Conservation (phyloP, 2,113 vertebrate species). For the Daboia siamensis region DNA sequence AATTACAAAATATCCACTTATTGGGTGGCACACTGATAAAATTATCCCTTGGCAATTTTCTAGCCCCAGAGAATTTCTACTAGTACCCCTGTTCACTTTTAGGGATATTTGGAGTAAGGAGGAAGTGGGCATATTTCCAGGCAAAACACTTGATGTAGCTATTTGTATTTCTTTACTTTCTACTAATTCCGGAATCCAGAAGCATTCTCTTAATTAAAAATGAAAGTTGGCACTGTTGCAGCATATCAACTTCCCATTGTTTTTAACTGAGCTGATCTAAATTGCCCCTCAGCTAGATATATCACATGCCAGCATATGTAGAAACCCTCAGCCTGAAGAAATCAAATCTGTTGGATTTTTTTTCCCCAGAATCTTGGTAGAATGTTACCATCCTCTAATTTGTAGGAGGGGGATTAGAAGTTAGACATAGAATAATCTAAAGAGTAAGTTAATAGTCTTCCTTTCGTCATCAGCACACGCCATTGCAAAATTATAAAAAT, state of each 20-base stretch:
- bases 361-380: background rate
- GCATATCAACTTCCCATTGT: background rate
- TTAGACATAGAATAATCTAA: too few species aligned
- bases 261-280: background rate
- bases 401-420: background rate
- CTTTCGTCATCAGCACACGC: too few species aligned
- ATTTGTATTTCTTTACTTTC: background rate
- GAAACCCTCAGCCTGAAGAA: background rate
- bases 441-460: background rate
- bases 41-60: background rate
- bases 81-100: background rate
- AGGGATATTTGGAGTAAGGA: background rate
- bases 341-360: background rate
- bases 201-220: background rate
- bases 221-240: background rate
- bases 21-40: background rate
- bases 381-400: background rate
- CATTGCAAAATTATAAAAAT: background rate
- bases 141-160: background rate
- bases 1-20: background rate
- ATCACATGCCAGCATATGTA: background rate
- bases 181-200: background rate
- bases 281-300: background rate
- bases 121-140: background rate
- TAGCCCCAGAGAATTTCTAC: background rate